phyloP scores from a whole-genome alignment of 2,113 vertebrate genomes.

The Podilymbus podiceps region DNA sequence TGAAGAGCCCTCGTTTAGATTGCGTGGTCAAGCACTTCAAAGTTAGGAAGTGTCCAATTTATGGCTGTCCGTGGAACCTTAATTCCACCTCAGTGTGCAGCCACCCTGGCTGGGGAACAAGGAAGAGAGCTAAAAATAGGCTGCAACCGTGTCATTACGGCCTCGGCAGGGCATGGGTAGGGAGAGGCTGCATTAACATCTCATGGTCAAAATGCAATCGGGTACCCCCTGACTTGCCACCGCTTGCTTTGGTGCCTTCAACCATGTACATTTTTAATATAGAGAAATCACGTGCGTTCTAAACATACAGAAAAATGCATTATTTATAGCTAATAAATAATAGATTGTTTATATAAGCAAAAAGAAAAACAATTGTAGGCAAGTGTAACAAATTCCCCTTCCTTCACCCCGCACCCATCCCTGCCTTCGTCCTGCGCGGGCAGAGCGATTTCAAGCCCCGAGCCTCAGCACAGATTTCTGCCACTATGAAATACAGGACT shows the following conservation, averaged over 20 bases:
- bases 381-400: conserved; percentile 54
- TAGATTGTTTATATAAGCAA: conserved; percentile 69
- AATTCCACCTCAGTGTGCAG: conserved; percentile 20
- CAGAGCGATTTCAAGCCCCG: conserved; percentile 40
- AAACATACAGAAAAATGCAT: conserved; percentile 71
- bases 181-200: not conserved
- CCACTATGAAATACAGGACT: conserved; percentile 48
- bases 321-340: conserved; percentile 71
- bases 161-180: not conserved
- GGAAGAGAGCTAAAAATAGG: conserved; percentile 45
- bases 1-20: not conserved
- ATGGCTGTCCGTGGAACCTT: conserved; percentile 16
- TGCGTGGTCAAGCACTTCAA: conserved; percentile 16
- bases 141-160: conserved; percentile 11
- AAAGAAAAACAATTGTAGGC: conserved; percentile 61
- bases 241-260: conserved; percentile 11
- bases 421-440: not conserved
- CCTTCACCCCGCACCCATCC: conserved; percentile 1
- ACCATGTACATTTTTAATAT: conserved; percentile 64
- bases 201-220: not conserved
- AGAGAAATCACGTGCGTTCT: conserved; percentile 61
- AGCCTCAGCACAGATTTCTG: conserved; percentile 59
- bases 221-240: not conserved
- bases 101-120: conserved; percentile 10
- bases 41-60: conserved; percentile 60